Conservation (phyloP, 2,113 vertebrate genomes). For the Oncorhynchus gorbuscha region DNA sequence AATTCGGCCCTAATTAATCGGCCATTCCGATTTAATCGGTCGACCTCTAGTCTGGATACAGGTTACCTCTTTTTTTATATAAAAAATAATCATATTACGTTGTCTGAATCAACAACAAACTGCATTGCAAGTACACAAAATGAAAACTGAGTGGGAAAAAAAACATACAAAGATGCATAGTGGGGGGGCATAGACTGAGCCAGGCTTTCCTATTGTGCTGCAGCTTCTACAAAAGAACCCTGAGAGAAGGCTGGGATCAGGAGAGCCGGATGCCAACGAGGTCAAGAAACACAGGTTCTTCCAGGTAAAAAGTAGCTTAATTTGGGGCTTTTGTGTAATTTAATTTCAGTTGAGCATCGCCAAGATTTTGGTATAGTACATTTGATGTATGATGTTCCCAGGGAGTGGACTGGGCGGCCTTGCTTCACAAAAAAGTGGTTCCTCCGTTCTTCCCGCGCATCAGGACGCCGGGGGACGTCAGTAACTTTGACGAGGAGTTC, state of each 20-base stretch:
- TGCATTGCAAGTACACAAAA: no score
- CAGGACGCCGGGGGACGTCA: constrained; percentile 75
- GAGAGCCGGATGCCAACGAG: constrained; percentile 86
- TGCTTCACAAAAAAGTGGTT: constrained; percentile 78
- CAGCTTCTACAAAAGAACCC: constrained; percentile 91
- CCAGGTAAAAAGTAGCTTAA: constrained; percentile 67
- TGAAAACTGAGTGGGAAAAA: no score
- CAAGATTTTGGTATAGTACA: not conserved
- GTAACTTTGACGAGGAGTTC: constrained; percentile 91
- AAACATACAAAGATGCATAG: no score
- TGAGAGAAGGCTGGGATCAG: constrained; percentile 84
- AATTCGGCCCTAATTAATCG: no score
- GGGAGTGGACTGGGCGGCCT: constrained; percentile 84
- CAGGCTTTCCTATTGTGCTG: not conserved
- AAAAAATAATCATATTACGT: no score
- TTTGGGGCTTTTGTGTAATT: not conserved
- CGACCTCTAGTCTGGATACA: not conserved
- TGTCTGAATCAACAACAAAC: no score
- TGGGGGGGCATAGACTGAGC: no score
- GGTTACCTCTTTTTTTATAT: no score
- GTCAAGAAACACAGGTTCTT: constrained; percentile 90
- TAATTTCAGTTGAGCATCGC: no score
- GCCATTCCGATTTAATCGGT: no score
- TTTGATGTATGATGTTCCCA: constrained; percentile 42
- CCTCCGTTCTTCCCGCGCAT: constrained; percentile 84